Percentiles rank a stretch among this genome's conserved stretches.
These are phyloP conservation scores for Fregetta grallaria DNA, from an alignment of 2,113 vertebrate species.

Conservation along the genomic window DNA sequence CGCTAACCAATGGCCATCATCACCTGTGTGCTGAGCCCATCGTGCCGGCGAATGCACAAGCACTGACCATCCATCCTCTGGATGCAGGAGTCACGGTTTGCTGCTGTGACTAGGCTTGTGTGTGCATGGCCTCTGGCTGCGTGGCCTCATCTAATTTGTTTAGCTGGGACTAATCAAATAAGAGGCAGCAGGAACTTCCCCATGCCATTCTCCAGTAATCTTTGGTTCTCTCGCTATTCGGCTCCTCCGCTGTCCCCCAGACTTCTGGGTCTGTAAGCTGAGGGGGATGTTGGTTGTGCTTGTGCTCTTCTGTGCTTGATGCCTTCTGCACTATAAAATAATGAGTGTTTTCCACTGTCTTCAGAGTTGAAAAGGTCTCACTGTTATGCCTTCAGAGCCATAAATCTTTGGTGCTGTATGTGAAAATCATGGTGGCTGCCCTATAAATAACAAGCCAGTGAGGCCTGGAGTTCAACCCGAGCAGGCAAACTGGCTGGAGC, in stretches of 20 bases:
- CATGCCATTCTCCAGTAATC: neutral
- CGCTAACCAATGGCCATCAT: neutral
- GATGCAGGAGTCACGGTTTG: neutral
- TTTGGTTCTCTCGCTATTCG: neutral
- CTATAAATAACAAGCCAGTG: neutral
- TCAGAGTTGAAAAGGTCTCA: neutral
- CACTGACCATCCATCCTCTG: neutral
- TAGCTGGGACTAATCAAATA: neutral
- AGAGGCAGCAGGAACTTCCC: neutral
- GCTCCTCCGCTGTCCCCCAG: neutral
- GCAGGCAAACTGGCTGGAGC: neutral
- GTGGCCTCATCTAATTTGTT: neutral
- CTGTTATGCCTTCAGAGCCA: neutral
- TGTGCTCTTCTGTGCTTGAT: neutral
- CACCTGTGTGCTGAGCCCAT: neutral
- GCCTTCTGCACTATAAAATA: neutral
- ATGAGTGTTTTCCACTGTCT: neutral
- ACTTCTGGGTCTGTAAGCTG: neutral
- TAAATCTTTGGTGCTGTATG: neutral
- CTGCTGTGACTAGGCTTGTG: neutral
- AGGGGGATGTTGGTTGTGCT: neutral
- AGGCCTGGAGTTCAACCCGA: neutral
- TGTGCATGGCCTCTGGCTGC: neutral
- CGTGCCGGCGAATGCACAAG: neutral
- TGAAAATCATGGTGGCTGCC: neutral